Conservation (phyloP, 1,140 invertebrate species). For the Diploscapter pachys region DNA sequence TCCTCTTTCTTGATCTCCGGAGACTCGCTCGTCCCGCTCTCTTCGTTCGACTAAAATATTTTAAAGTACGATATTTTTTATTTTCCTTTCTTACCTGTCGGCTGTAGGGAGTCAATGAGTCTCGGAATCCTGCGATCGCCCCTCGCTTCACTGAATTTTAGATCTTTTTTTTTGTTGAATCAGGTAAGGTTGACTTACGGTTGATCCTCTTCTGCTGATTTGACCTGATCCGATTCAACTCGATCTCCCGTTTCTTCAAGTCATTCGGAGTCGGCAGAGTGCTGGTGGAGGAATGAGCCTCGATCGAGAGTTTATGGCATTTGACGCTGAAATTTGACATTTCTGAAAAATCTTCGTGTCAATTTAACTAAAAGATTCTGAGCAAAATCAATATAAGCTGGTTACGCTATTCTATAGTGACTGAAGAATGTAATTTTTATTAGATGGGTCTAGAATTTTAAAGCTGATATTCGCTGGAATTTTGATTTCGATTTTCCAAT, state of each 20-base stretch:
- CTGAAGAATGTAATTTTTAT: no score
- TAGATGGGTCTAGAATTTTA: no score
- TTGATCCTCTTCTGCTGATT: conserved; percentile 9
- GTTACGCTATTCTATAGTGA: no score
- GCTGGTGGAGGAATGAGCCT: no score
- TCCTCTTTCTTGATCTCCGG: conserved; percentile 18
- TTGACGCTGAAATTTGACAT: no score
- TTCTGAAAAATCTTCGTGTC: neutral
- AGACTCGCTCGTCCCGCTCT: conserved; percentile 15
- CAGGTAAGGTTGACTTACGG: neutral
- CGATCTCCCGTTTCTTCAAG: conserved; percentile 9
- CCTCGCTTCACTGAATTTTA: conserved; percentile 6
- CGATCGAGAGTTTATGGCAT: no score
- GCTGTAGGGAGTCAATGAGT: conserved; percentile 14
- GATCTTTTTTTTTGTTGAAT: neutral
- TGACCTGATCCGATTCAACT: conserved; percentile 2
- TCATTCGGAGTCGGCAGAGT: neutral
- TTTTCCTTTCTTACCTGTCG: conserved; percentile 8
- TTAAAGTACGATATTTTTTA: neutral
- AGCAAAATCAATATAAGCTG: no score
- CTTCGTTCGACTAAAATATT: conserved; percentile 12
- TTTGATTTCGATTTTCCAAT: no score
- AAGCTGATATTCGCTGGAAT: no score
- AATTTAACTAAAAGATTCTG: no score
- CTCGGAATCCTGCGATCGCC: conserved; percentile 10